Conservation (phyloP, 92 coral and sea anemone species). For the Metridium senile region DNA sequence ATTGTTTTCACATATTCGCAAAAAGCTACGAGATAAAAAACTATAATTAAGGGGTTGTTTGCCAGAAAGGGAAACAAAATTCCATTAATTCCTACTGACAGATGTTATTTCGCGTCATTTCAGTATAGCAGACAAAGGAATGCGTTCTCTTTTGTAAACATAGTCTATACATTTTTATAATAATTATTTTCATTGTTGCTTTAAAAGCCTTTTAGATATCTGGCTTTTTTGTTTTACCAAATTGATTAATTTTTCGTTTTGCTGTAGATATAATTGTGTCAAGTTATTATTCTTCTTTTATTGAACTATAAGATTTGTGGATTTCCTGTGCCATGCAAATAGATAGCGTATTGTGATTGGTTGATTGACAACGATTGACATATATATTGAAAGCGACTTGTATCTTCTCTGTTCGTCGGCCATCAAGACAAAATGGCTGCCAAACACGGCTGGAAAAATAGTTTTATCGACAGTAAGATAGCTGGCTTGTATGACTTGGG, state of each 20-base stretch:
- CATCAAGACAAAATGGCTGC: slow-evolving; percentile 67
- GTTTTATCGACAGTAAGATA: slow-evolving; percentile 82
- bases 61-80: not conserved
- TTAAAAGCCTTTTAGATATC: no score
- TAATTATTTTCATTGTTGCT: no score
- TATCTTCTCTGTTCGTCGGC: slow-evolving; percentile 34
- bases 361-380: slow-evolving; percentile 71
- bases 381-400: slow-evolving; percentile 45
- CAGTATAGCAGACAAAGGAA: not conserved
- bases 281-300: no score
- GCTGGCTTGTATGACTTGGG: slow-evolving; percentile 97
- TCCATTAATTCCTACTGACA: not conserved
- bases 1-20: no score
- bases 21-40: no score
- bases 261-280: no score
- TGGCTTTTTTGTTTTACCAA: not conserved
- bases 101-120: not conserved
- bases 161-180: no score
- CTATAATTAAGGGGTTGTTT: no score
- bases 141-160: not conserved
- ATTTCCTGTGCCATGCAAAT: not conserved
- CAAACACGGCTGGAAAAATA: slow-evolving; percentile 62
- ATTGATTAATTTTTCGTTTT: no score
- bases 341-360: slow-evolving; percentile 67
- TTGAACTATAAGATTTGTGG: slow-evolving; percentile 10